A percentile compares a stretch with the other conserved stretches of the same genome.
Conservation (phyloP, 2,113 vertebrate genomes). For the Elephas maximus region DNA sequence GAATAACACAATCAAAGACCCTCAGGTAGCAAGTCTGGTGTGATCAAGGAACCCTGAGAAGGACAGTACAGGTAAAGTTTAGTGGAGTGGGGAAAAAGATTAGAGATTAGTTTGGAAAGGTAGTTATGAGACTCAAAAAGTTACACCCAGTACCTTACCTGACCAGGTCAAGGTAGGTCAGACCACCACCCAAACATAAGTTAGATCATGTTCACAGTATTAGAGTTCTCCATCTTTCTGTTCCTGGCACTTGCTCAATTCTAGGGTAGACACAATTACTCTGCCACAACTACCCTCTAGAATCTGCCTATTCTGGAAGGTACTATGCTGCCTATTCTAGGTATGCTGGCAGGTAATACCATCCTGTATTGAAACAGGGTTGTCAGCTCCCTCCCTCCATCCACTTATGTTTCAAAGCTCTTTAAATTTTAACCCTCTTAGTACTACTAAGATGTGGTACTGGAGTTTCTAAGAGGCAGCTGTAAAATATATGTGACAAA, state of each 20-base stretch:
- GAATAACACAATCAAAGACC: neutral
- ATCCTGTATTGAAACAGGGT: neutral
- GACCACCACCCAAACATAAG: neutral
- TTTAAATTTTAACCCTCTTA: neutral
- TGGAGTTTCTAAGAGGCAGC: neutral
- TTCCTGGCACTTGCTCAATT: neutral
- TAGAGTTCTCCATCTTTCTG: neutral
- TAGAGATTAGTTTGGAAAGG: constrained; percentile 12
- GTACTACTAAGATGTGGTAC: neutral
- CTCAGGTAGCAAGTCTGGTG: neutral
- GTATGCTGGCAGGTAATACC: neutral
- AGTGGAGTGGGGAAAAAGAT: neutral
- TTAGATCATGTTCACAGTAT: neutral
- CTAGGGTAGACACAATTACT: neutral
- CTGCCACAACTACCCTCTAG: neutral
- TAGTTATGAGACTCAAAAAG: neutral
- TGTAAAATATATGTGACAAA: constrained; percentile 3
- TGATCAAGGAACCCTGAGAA: neutral
- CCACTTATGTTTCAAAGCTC: constrained; percentile 37
- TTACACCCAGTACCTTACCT: neutral
- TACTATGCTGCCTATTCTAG: neutral
- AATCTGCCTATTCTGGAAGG: neutral
- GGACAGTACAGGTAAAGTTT: neutral
- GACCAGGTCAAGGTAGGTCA: neutral
- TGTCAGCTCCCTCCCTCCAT: neutral